Evolutionary conservation across 2,797 vertebrate genomes (phyloP).

Genomic region (Chlorospingus flavigularis): DNA sequence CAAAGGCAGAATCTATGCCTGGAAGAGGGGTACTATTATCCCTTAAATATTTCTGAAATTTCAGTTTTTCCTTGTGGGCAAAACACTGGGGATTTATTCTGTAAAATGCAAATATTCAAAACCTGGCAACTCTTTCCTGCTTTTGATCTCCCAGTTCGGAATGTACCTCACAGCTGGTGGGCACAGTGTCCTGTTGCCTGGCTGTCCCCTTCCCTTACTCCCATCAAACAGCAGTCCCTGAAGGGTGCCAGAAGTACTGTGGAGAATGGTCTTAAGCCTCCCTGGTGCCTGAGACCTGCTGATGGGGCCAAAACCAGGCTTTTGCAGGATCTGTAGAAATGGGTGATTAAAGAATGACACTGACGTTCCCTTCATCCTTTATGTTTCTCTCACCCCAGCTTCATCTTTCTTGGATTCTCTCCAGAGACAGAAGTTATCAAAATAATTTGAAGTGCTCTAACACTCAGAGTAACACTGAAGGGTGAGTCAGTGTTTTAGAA

Average conservation of each 20-base stretch:
- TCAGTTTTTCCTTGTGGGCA: background rate
- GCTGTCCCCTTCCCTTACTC: background rate
- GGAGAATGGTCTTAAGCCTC: background rate
- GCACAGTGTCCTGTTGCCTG: background rate
- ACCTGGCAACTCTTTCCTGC: background rate
- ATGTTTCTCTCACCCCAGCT: background rate
- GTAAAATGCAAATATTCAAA: background rate
- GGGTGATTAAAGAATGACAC: background rate
- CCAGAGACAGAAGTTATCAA: background rate
- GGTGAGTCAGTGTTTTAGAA: background rate
- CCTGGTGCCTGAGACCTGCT: background rate
- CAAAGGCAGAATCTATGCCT: background rate
- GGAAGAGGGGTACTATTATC: background rate
- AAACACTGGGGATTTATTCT: background rate
- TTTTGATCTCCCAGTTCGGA: background rate
- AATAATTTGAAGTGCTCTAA: background rate
- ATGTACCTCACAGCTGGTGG: background rate
- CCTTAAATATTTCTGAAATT: background rate
- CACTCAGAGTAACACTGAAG: background rate
- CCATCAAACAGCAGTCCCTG: background rate
- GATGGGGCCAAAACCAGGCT: background rate
- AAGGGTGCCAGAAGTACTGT: accelerated
- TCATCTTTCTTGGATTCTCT: background rate
- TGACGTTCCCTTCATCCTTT: background rate
- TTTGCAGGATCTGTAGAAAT: background rate